Evolutionary conservation across 1,140 invertebrate genomes (phyloP).

Genomic region (Leptestheria dahalacensis): DNA sequence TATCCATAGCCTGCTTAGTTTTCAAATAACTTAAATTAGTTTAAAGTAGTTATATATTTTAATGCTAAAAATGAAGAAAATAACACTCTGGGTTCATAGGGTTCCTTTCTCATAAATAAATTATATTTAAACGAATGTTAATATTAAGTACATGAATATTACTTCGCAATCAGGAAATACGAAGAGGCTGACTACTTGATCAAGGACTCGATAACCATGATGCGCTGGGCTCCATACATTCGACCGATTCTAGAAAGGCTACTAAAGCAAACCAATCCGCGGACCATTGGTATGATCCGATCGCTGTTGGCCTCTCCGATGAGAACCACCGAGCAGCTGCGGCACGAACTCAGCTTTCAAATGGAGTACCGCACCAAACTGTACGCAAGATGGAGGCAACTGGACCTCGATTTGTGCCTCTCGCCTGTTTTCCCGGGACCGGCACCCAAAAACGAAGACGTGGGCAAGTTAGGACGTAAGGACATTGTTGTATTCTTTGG

Average conservation of each 20-base stretch:
- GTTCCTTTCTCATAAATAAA: too few species aligned
- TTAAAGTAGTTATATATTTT: too few species aligned
- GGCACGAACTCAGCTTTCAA: conserved; percentile 3
- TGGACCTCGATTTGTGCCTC: conserved; percentile 12
- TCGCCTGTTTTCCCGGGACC: conserved; percentile 13
- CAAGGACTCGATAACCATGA: neutral
- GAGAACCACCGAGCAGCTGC: conserved; percentile 6
- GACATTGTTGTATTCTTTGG: too few species aligned
- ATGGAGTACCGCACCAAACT: conserved; percentile 6
- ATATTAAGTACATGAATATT: too few species aligned
- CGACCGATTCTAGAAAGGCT: neutral
- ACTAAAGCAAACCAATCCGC: neutral
- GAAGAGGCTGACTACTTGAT: neutral
- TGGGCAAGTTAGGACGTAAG: conserved; percentile 9
- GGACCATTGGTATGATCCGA: neutral
- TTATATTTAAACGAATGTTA: too few species aligned
- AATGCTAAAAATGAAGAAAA: too few species aligned
- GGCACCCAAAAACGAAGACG: conserved; percentile 7
- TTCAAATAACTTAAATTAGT: too few species aligned
- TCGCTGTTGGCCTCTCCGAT: neutral
- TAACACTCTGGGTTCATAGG: too few species aligned
- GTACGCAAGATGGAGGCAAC: neutral
- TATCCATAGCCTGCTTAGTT: too few species aligned
- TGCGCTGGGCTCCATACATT: neutral
- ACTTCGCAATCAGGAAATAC: neutral